Evolutionary conservation across 2,888 invertebrate species (phyloP).

Genomic region (Eudemis profundana): DNA sequence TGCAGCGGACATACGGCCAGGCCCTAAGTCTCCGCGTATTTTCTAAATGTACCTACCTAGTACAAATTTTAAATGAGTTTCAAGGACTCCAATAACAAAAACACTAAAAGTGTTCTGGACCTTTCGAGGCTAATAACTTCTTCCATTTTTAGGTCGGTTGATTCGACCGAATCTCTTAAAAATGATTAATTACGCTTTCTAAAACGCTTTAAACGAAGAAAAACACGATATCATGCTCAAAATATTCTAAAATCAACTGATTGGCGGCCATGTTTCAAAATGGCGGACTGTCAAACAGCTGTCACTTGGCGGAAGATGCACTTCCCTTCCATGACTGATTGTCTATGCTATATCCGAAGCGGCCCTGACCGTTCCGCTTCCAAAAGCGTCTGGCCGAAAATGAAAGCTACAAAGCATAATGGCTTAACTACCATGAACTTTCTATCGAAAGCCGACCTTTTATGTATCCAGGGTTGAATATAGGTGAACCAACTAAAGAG

Average conservation of each 20-base stretch:
- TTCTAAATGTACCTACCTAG: too few species aligned
- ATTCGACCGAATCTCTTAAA: too few species aligned
- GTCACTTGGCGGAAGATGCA: constrained; percentile 47
- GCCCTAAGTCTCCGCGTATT: too few species aligned
- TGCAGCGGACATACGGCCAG: too few species aligned
- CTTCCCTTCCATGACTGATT: constrained; percentile 36
- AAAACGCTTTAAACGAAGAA: neutral
- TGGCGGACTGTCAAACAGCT: constrained; percentile 50
- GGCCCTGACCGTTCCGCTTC: constrained; percentile 40
- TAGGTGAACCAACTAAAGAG: constrained; percentile 1
- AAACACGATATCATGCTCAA: neutral
- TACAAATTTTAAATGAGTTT: too few species aligned
- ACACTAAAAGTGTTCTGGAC: too few species aligned
- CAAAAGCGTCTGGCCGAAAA: constrained; percentile 19
- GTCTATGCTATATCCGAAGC: constrained; percentile 32
- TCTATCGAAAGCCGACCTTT: neutral
- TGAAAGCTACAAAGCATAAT: neutral
- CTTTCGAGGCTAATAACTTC: too few species aligned
- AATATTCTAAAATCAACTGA: neutral
- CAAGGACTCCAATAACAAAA: too few species aligned
- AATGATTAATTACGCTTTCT: too few species aligned
- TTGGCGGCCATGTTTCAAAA: constrained; percentile 50
- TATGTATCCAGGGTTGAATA: neutral
- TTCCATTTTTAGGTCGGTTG: too few species aligned
- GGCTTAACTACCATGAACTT: neutral